phyloP scores from a whole-genome alignment of 2,797 vertebrate genomes.

The Pteronotus mesoamericanus region DNA sequence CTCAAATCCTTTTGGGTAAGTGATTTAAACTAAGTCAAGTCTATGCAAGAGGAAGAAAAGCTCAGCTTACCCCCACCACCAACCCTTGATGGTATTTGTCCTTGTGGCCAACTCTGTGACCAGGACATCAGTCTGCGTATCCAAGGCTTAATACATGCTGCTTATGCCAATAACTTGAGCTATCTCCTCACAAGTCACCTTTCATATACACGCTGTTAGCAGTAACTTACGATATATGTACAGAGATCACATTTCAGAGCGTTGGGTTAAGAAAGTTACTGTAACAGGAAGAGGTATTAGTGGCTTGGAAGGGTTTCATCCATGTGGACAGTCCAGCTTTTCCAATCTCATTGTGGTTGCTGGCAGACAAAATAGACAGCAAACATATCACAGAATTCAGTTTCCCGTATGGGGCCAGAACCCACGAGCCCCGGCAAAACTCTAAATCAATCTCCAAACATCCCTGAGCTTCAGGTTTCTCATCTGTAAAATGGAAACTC shows the following conservation, averaged over 20 bases:
- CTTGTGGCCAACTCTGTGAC: neutral
- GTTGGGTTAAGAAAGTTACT: neutral
- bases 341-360: neutral
- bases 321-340: neutral
- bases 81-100: no score
- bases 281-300: neutral
- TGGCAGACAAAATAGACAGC: neutral
- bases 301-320: neutral
- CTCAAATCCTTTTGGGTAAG: neutral
- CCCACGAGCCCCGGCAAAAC: neutral
- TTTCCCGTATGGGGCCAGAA: neutral
- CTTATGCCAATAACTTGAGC: neutral
- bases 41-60: neutral
- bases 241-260: neutral
- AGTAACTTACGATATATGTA: neutral
- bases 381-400: neutral
- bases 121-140: neutral
- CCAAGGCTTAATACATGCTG: neutral
- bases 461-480: neutral
- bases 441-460: neutral
- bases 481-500: neutral
- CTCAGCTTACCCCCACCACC: neutral
- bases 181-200: neutral
- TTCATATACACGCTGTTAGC: neutral
- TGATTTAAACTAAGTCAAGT: neutral